Evolutionary conservation across 2,888 invertebrate species (phyloP).

Genomic region (Ypsolopha scabrella): DNA sequence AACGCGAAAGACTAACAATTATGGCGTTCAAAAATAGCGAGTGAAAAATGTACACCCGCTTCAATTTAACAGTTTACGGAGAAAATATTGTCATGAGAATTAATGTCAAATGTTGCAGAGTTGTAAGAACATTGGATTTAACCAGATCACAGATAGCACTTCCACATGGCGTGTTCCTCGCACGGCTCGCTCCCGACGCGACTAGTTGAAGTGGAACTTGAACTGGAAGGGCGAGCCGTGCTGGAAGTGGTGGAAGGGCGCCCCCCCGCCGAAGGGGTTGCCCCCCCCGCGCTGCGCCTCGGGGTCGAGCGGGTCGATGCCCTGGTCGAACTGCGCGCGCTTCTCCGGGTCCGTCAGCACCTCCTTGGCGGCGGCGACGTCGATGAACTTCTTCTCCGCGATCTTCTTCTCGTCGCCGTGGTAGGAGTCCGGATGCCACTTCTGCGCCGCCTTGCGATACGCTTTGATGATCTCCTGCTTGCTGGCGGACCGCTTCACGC

Average conservation of each 20-base stretch:
- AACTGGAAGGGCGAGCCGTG: slow-evolving; percentile 94
- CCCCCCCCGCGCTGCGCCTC: slow-evolving; percentile 74
- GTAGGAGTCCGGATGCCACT: slow-evolving; percentile 99
- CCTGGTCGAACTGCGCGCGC: slow-evolving; percentile 92
- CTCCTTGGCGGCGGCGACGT: slow-evolving; percentile 99
- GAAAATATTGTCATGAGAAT: too few species aligned
- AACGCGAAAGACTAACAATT: too few species aligned
- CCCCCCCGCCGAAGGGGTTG: slow-evolving; percentile 40
- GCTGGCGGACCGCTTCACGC: slow-evolving; percentile 89
- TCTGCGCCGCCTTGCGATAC: slow-evolving; percentile 95
- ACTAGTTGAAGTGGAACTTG: slow-evolving; percentile 95
- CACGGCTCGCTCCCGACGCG: not conserved
- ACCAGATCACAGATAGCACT: not conserved
- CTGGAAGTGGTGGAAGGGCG: slow-evolving; percentile 82
- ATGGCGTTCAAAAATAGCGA: too few species aligned
- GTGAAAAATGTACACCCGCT: too few species aligned
- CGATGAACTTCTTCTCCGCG: slow-evolving; percentile 98
- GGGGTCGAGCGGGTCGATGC: slow-evolving; percentile 97
- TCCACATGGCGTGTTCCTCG: slow-evolving; percentile 8
- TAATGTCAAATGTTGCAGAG: too few species aligned
- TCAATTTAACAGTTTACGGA: too few species aligned
- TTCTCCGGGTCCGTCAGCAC: slow-evolving; percentile 92
- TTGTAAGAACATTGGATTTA: not conserved
- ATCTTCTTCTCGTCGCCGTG: slow-evolving; percentile 88
- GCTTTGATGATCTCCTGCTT: slow-evolving; percentile 97